Evolutionary conservation across 92 coral and sea anemone genomes (phyloP), one percentile per base, ranked within the genome.

Genomic region (Palythoa grandis): DNA sequence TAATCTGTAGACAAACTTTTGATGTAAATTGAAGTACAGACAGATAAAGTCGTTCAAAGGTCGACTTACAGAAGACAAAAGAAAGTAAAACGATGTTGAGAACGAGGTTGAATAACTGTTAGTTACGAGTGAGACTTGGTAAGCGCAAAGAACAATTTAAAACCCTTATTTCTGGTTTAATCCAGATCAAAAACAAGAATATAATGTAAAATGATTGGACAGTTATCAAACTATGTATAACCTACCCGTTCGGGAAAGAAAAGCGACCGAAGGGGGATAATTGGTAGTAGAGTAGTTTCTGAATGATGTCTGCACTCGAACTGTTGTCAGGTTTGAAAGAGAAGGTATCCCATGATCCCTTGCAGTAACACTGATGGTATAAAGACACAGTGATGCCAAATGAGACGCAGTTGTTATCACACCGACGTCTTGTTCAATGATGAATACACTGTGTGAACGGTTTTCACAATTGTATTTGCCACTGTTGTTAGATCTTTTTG

Each of bases 291-390:
- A 56, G 47, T 86, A 70, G 61, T 87, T 88, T 80, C 76, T 84
- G 14, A 48, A 39, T 38, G 89, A 47, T 3, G 93, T 91, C 20
- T 85, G 86, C 24, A 91, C 90, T 25, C 40, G 77, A 12, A 88
- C 11, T 15, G 58, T n/a, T 19, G 78, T 78, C 23, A 72, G 11
- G 65, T 91, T 91, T 9, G 70, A 88, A 6, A 88, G 85, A 11
- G 93, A 82, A 20, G 93, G 93, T 52, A 22, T 74, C 74, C 93
- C 93, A 66, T 88, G 87, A 77, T 91, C 93, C 87, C 74, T 88
- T 85, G 93, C 91, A 17, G 61, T 82, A 71, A 91, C 82, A 38
- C 83, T 91, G n/a, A 88, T 91, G 39, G 70, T 88, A 66, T 91
- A 91, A 20, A 70, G 72, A 70, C 93, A 91, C 82, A 15, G 48